These are phyloP conservation scores for Dasysyrphus tricinctus DNA, from an alignment of 2,888 invertebrate genomes.

Conservation along the genomic window DNA sequence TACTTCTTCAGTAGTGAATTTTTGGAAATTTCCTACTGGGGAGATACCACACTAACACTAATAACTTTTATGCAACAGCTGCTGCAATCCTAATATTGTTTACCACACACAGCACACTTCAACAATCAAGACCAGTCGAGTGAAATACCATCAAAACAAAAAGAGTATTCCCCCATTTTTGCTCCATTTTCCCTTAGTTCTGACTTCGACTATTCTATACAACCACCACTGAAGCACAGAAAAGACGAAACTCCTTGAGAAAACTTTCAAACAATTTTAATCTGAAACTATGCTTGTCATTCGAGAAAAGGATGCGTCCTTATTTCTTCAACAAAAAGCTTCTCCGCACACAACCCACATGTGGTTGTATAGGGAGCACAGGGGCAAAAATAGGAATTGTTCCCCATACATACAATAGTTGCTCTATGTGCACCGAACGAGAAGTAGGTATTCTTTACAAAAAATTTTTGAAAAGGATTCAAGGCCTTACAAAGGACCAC, in stretches of 20 bases:
- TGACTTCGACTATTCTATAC: slow-evolving; percentile 7
- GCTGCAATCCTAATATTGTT: slow-evolving; percentile 36
- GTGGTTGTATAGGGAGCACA: slow-evolving; percentile 4
- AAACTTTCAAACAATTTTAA: slow-evolving; percentile 73
- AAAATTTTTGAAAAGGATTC: slow-evolving; percentile 61
- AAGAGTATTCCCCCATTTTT: background rate
- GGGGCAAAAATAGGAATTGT: slow-evolving; percentile 4
- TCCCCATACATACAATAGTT: background rate
- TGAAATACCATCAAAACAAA: slow-evolving; percentile 44
- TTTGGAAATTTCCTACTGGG: too few relatives aligned
- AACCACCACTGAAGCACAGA: background rate
- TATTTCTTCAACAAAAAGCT: slow-evolving; percentile 21
- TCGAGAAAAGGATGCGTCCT: slow-evolving; percentile 52
- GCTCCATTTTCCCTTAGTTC: slow-evolving; percentile 16
- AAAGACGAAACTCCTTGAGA: slow-evolving; percentile 65
- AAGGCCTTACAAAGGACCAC: slow-evolving; percentile 77
- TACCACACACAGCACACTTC: slow-evolving; percentile 39
- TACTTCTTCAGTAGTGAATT: too few relatives aligned
- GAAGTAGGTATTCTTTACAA: slow-evolving; percentile 40
- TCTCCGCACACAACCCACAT: background rate
- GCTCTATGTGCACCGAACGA: slow-evolving; percentile 46
- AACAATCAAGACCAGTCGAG: slow-evolving; percentile 49
- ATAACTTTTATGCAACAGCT: slow-evolving; percentile 66
- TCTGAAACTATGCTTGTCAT: slow-evolving; percentile 73
- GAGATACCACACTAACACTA: slow-evolving; percentile 45